phyloP scores from a whole-genome alignment of 2,113 vertebrate species.

The Empidonax traillii region DNA sequence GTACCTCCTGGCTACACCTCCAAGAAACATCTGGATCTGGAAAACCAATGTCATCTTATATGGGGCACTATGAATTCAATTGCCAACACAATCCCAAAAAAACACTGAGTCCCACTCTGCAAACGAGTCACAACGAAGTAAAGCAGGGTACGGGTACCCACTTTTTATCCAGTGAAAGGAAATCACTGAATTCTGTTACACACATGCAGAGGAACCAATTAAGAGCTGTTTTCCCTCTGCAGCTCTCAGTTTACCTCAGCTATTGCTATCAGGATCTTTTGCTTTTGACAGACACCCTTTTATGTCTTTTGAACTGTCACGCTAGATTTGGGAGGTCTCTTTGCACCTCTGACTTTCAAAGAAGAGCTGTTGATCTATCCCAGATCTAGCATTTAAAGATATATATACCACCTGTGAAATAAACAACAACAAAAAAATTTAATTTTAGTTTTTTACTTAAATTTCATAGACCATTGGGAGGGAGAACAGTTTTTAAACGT shows the following conservation, averaged over 20 bases:
- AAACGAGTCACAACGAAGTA: background rate
- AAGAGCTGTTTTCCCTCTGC: background rate
- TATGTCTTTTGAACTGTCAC: background rate
- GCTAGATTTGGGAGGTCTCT: background rate
- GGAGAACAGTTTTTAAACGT: background rate
- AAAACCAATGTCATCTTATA: background rate
- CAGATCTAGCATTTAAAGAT: background rate
- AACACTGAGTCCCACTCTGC: background rate
- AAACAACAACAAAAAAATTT: background rate
- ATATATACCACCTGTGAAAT: background rate
- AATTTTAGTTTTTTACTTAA: background rate
- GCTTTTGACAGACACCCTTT: background rate
- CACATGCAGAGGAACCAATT: background rate
- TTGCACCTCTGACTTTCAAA: background rate
- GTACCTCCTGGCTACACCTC: background rate
- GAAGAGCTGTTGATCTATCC: background rate
- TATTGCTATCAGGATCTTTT: background rate
- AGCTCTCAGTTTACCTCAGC: background rate
- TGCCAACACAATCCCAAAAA: background rate
- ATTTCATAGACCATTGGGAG: background rate
- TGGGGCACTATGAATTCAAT: background rate
- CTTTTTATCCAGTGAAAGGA: background rate
- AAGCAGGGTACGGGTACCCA: background rate
- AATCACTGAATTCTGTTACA: background rate
- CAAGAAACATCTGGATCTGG: background rate